phyloP scores from a whole-genome alignment of 2,113 vertebrate genomes.

The Dolichotis patagonum region DNA sequence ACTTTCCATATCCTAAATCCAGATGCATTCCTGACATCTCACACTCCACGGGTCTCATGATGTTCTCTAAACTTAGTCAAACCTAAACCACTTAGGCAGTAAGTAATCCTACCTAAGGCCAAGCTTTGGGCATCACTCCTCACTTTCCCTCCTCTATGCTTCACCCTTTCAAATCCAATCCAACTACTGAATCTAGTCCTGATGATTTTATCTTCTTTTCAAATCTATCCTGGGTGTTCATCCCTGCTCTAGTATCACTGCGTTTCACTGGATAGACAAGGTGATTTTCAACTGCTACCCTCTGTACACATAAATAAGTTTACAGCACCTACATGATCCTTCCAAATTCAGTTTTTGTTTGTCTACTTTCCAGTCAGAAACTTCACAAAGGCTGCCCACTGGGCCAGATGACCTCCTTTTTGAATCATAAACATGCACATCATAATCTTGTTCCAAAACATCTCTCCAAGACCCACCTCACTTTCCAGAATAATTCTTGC shows the following conservation, averaged over 20 bases:
- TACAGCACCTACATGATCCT: background rate
- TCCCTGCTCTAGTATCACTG: background rate
- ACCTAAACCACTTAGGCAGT: too few species aligned
- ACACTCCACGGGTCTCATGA: background rate
- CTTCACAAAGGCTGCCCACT: background rate
- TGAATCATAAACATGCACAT: background rate
- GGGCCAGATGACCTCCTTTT: background rate
- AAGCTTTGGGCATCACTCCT: background rate
- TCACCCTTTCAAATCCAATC: background rate
- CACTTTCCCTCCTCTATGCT: background rate
- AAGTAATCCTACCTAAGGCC: background rate
- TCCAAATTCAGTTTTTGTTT: background rate
- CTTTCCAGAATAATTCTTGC: background rate
- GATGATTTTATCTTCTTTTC: background rate
- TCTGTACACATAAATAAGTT: background rate
- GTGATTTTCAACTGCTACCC: background rate
- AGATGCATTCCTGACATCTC: background rate
- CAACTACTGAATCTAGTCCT: background rate
- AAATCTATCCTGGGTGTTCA: background rate
- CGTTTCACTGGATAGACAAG: background rate
- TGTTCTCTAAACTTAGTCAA: background rate
- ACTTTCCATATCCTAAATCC: background rate
- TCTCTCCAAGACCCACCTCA: background rate
- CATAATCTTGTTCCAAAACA: background rate
- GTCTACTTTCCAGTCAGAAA: background rate